Base-by-base conservation (phyloP, 2,888 invertebrate species). In the Mythimna impura region DNA sequence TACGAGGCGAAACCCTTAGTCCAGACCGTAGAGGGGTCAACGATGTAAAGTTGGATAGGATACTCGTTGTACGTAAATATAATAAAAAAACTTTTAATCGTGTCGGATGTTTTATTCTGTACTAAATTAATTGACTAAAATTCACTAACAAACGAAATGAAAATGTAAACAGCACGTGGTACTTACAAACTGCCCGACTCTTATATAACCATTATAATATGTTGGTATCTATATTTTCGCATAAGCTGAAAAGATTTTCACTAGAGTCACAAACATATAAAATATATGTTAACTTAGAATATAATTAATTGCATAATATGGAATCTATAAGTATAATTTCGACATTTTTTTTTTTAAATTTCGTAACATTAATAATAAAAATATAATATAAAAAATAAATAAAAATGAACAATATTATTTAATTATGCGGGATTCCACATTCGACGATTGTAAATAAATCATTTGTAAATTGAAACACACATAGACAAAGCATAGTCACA, bases 101-200 rank as follows among this genome's bases (percentile, higher is more conserved):
- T 94, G 94, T 94, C 92, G 93, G 92, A 93, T 92, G 89, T 89
- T 90, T 92, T 92, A 92, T 90, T 92, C 88, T 88, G 90, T 91
- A 87, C 88, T 91, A 93, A 94, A 93, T 89, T 93, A 94, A 94
- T 94, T 94, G 94, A 94, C 93, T 91, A 93, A 93, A 92, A 91
- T 91, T 89, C 82, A 91, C 91, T 90, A 89, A 89, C 86, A 88
- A 92, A 91, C 75, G 73, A 88, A 90, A 81, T 77, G 63, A 86
- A 78, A 81, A 71, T 25, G 40, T 79, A 83, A 47, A 75, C 77
- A 78, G 80, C 81, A 75, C 58, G 30, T 17, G 47, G 73, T 78
- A 73, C 58, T 63, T 64, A 78, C 65, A 85, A 66, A 78, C 74
- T 57, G 75, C 62, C 72, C 43, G 22, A 76, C n/a, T 62, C 64